Percentiles rank a stretch among this genome's conserved stretches.
phyloP scores from a whole-genome alignment of 2,797 vertebrate genomes.

The Morus bassanus region DNA sequence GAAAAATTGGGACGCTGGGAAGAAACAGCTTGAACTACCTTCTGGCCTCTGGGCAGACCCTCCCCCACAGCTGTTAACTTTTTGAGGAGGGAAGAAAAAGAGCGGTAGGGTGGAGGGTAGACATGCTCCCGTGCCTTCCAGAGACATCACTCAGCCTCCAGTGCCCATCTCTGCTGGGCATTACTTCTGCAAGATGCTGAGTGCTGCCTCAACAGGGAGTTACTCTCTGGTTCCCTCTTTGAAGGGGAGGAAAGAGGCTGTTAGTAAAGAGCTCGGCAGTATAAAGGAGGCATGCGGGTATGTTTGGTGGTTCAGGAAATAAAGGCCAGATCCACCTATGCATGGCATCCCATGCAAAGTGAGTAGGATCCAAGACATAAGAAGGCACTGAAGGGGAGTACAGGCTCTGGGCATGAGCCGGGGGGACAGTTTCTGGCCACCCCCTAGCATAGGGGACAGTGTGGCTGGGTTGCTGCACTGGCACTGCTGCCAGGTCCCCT shows the following conservation, averaged over 20 bases:
- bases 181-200: not conserved
- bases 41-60: not conserved
- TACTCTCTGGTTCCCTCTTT: not conserved
- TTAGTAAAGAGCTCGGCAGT: not conserved
- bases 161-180: not conserved
- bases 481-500: not conserved
- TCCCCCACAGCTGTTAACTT: not conserved
- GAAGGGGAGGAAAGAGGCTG: not conserved
- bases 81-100: not conserved
- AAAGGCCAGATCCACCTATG: not conserved
- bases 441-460: not conserved
- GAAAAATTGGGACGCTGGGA: not conserved
- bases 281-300: rapidly evolving
- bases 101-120: not conserved
- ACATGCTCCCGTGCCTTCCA: not conserved
- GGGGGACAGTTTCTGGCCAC: not conserved
- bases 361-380: not conserved
- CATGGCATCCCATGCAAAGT: rapidly evolving
- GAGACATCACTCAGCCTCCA: rapidly evolving
- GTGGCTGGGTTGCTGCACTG: rapidly evolving
- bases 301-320: not conserved
- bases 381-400: not conserved
- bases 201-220: not conserved
- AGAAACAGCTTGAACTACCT: slow-evolving; percentile 8
- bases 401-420: not conserved